Evolutionary conservation across 2,113 vertebrate genomes (phyloP).

Genomic region (Brachionichthys hirsutus): DNA sequence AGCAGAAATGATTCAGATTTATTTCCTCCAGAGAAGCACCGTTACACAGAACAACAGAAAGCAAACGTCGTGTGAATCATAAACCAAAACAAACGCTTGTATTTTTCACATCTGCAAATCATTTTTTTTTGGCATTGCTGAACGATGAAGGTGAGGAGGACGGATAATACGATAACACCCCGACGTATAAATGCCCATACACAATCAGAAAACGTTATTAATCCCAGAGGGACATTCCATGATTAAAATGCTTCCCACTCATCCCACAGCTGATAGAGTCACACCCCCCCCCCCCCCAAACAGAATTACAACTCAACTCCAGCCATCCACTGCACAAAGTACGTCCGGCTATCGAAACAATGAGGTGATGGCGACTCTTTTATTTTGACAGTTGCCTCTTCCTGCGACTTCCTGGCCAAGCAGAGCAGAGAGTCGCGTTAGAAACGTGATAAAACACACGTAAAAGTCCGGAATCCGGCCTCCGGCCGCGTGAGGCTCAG

Average conservation of each 20-base stretch:
- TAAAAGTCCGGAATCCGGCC: too few relatives aligned
- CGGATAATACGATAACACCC: not conserved
- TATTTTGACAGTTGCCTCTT: too few relatives aligned
- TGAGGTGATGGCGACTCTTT: too few relatives aligned
- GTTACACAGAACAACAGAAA: slow-evolving; percentile 1
- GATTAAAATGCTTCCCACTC: slow-evolving; percentile 1
- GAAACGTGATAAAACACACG: too few relatives aligned
- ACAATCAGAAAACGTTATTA: too few relatives aligned
- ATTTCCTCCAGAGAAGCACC: slow-evolving; percentile 46
- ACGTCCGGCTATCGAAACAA: too few relatives aligned
- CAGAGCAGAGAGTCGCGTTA: too few relatives aligned
- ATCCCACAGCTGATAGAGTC: slow-evolving; percentile 6
- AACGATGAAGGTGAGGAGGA: slow-evolving; percentile 10
- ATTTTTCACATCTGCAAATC: slow-evolving; percentile 13
- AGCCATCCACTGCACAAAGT: slow-evolving; percentile 25
- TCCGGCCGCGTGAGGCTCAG: too few relatives aligned
- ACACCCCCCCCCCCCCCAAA: too few relatives aligned
- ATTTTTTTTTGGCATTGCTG: slow-evolving; percentile 40
- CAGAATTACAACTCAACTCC: slow-evolving; percentile 36
- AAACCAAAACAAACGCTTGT: slow-evolving; percentile 18
- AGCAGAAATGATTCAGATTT: slow-evolving; percentile 34
- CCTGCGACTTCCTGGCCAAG: too few relatives aligned
- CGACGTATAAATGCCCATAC: slow-evolving; percentile 37
- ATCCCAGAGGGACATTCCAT: not conserved
- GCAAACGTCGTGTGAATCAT: slow-evolving; percentile 34